Base-by-base conservation (phyloP, 2,797 vertebrate genomes). In the Dicrostonyx torquatus region DNA sequence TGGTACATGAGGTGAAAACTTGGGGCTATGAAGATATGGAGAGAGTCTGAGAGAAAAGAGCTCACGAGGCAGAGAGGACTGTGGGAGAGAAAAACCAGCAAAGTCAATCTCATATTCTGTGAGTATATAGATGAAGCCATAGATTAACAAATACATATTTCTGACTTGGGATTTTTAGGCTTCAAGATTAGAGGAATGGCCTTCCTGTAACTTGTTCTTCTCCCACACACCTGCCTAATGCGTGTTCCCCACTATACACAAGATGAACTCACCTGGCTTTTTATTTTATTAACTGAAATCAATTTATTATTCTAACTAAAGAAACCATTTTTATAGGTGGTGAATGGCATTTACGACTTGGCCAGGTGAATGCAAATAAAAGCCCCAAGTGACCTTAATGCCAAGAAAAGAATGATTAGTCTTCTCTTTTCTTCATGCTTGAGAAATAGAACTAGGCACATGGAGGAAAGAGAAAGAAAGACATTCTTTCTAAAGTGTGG, bases 231-330 rank as follows among this genome's bases (percentile, higher is more conserved):
- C 75, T 95, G 87, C 55, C 79, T 68, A 91, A 85, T 78, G 17
- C 87, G 48, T 89, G 45, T 82, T 95, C 85, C 50, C 43, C 89
- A 79, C 9, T 4, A 0, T 76, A 90, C 37, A 72, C 53, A 76
- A 22, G 73, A 64, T 96, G 83, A 92, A 60, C 73, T 95, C 91
- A 95, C 91, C 76, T 94, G 73, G 40, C 84, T 89, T 95, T 95
- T 31, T 88, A 86, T 97, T 97, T 97, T 94, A 96, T 96, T 94
- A 95, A 93, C 87, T 94, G 80, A 95, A 97, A 87, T 50, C 37
- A 77, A 92, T 95, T 93, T 94, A 96, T 94, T 94, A 95, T 95
- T 96, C 87, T 94, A 96, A 83, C 66, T 62, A 87, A 95, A 94
- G 58, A 93, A 94, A 77, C 0, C 72, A 26, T 62, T 80, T 75